Evolutionary conservation across 64 coral and sea anemone genomes (phyloP), one percentile per base, ranked within the genome.

Genomic region (Orbicella faveolata): DNA sequence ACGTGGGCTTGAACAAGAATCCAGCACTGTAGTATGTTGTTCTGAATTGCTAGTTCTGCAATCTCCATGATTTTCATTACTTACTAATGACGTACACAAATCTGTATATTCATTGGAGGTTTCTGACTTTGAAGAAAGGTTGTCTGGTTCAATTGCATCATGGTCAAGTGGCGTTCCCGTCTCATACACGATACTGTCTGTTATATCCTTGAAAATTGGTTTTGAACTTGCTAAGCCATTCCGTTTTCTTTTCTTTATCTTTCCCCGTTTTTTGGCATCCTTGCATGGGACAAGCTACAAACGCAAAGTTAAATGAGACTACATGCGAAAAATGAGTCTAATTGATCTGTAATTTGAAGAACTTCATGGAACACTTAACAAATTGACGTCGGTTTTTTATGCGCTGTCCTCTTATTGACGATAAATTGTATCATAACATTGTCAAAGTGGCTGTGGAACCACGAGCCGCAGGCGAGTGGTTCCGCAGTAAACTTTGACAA

Each of bases 221-320:
- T 83, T 84, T 84, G 16, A 6, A 9, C 54, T 61, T 30, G 13
- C 54, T 13, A 34, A 62, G 25, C 4, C 51, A 81, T 34, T 81
- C 39, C 26, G 44, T 65, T 52, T 84, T 20, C 41, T 84, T 84
- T 84, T 72, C 63, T 52, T 84, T n/a, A 65, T 10, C 23, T 69
- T 72, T 25, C 62, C 62, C 23, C 66, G 67, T 72, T 13, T 34
- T 37, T 70, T 52, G 23, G 10, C 12, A 25, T 39, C 18, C 13
- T 52, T 30, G 19, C 19, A 15, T 72, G 82, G 5, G 2, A 70
- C 21, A 44, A 26, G 23, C 82, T 84, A 64, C 36, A 84, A 70
- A 72, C 5, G 14, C 21, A 84, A 25, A 81, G 16, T 53, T 23
- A 81, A 12, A 70, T 51, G 7, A 21, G 10, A 21, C 61, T 21